Percentiles rank a stretch among this genome's conserved stretches.
Evolutionary conservation across 2,888 invertebrate species (phyloP).

Genomic region (Theodoxus fluviatilis): DNA sequence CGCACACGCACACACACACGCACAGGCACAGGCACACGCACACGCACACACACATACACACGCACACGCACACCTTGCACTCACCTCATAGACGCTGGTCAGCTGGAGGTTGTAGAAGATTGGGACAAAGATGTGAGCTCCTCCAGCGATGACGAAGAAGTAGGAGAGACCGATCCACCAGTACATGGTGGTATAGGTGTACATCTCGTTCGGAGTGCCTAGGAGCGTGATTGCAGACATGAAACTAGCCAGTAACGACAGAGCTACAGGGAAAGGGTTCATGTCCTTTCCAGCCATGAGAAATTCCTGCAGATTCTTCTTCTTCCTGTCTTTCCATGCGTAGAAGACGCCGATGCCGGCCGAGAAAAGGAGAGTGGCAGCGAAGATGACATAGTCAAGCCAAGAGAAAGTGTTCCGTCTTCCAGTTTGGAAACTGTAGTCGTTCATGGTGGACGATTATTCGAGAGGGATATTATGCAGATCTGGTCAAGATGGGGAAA

Average conservation of each 20-base stretch:
- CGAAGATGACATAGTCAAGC: slow-evolving; percentile 55
- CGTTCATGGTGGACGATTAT: no score
- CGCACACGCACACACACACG: not conserved
- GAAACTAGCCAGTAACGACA: slow-evolving; percentile 53
- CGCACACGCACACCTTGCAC: slow-evolving; percentile 7
- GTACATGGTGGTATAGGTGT: slow-evolving; percentile 55
- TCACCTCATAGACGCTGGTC: slow-evolving; percentile 54
- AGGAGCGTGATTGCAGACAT: slow-evolving; percentile 55
- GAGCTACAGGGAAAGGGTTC: slow-evolving; percentile 48
- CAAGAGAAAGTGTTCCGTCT: slow-evolving; percentile 42
- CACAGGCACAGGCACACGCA: not conserved
- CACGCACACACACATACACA: not conserved
- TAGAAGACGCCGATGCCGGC: slow-evolving; percentile 57
- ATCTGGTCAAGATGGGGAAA: no score
- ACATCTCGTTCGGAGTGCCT: slow-evolving; percentile 61
- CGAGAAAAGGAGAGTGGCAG: slow-evolving; percentile 45
- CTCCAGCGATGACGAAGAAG: slow-evolving; percentile 49
- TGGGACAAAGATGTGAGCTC: slow-evolving; percentile 50
- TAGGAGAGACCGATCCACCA: slow-evolving; percentile 53
- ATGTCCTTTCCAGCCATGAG: slow-evolving; percentile 58
- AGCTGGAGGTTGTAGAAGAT: slow-evolving; percentile 49
- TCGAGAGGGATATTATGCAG: no score
- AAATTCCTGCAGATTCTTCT: slow-evolving; percentile 48
- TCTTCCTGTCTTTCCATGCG: slow-evolving; percentile 43
- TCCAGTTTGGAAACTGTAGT: slow-evolving; percentile 45